Conservation (phyloP, 2,888 invertebrate genomes). For the Netelia melanura region DNA sequence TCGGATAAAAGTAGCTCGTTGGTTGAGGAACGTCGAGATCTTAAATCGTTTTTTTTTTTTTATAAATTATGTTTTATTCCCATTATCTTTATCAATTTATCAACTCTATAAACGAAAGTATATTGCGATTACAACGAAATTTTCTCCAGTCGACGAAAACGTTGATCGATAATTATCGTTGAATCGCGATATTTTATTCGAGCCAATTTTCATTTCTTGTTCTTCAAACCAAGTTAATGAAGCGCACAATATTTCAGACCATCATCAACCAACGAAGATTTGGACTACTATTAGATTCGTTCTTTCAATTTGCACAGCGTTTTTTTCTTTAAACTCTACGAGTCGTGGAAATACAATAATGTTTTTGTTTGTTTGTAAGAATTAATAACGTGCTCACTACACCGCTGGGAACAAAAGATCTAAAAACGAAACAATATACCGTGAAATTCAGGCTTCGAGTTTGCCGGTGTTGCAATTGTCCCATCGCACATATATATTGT, state of each 20-base stretch:
- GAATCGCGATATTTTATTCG: neutral
- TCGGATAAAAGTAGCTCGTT: constrained; percentile 21
- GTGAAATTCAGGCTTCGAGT: constrained; percentile 26
- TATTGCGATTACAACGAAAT: neutral
- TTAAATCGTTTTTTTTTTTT: neutral
- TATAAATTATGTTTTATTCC: neutral
- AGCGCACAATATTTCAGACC: constrained; percentile 3
- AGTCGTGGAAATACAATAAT: neutral
- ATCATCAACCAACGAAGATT: constrained; percentile 43
- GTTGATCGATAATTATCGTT: constrained; percentile 11
- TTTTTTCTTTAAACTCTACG: neutral
- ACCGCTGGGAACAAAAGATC: neutral
- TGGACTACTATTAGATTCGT: constrained; percentile 19
- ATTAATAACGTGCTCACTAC: constrained; percentile 19
- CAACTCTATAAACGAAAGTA: neutral
- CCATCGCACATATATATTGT: constrained; percentile 18
- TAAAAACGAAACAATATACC: neutral
- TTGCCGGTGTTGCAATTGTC: constrained; percentile 31
- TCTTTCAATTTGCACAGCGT: constrained; percentile 13
- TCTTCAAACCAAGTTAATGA: neutral
- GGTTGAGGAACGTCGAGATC: constrained; percentile 35
- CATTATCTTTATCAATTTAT: neutral
- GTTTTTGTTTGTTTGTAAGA: neutral
- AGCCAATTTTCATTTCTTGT: constrained; percentile 4
- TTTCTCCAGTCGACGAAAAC: neutral